Conservation (phyloP, 2,113 vertebrate species). For the rat (Rattus norvegicus) region DNA sequence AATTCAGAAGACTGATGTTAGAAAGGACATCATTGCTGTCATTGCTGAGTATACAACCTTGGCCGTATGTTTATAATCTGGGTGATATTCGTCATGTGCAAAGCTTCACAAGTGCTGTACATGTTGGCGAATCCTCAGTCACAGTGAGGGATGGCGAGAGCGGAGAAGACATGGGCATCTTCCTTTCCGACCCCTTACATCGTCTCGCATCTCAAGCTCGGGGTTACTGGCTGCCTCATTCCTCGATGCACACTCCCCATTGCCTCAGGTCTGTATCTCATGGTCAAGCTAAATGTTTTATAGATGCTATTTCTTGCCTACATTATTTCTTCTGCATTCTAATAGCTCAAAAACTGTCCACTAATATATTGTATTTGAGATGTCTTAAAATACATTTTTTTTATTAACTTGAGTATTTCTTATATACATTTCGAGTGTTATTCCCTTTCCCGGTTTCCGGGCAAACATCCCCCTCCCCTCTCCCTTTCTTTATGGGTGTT, state of each 20-base stretch:
- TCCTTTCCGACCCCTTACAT: background rate
- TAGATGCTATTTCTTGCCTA: background rate
- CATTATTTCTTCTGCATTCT: background rate
- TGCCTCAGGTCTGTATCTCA: background rate
- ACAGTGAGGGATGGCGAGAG: background rate
- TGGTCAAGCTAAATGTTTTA: background rate
- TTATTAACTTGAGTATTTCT: too few species aligned
- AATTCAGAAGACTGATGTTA: background rate
- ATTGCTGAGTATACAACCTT: background rate
- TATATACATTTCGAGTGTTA: too few species aligned
- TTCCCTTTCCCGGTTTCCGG: too few species aligned
- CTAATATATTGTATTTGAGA: slow-evolving; percentile 16
- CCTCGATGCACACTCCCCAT: rapidly evolving
- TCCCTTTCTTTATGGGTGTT: too few species aligned
- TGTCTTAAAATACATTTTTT: background rate
- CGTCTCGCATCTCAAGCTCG: background rate
- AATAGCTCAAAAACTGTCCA: background rate
- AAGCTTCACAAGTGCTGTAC: background rate
- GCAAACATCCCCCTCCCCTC: too few species aligned
- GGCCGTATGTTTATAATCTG: background rate
- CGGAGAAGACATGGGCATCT: background rate
- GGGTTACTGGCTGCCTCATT: background rate
- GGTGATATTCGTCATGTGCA: background rate
- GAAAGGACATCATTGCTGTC: background rate
- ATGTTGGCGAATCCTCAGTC: background rate